Evolutionary conservation across 1,140 invertebrate species (phyloP), one percentile per base, ranked within the genome.

Genomic region (Diorhabda carinulata): DNA sequence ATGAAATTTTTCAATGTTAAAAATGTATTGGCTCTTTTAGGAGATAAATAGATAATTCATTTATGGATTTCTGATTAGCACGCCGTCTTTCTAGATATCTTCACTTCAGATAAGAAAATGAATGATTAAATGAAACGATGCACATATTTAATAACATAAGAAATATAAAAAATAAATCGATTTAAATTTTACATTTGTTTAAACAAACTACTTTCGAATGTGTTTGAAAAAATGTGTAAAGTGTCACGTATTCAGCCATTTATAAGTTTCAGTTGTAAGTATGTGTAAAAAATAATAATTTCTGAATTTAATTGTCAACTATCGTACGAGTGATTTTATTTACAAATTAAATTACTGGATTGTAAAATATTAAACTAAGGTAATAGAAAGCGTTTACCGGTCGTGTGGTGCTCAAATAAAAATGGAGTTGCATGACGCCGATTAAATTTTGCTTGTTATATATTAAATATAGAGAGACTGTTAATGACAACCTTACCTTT

Each of bases 361-460:
- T 6, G n/a, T n/a, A 52, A 52, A 52, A 52, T 52, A 52, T 52
- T 52, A 52, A 52, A 52, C n/a, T 6, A 4, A 52, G n/a, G 47
- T 52, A 52, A 3, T 52, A 52, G 47, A 52, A 52, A 52, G 47
- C 47, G 47, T 52, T 52, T 52, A 52, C 47, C 47, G 47, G 47
- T 52, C 47, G 47, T 52, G 47, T 52, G 47, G 47, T 52, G n/a
- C 47, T 52, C 47, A 43, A 62, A 62, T 42, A 62, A 62, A 62
- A 62, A 62, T 62, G 61, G 61, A 62, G 43, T 41, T 43, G 61
- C 61, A 62, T 62, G 61, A 62, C 61, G 61, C 61, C 61, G 43
- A 62, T 8, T 8, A 62, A 62, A 62, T n/a, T 9, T 42, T 43
- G 44, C 41, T 43, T 62, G 61, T 62, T 62, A 62, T 62, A 62